phyloP scores from a whole-genome alignment of 2,113 vertebrate species.

The Camelus bactrianus region DNA sequence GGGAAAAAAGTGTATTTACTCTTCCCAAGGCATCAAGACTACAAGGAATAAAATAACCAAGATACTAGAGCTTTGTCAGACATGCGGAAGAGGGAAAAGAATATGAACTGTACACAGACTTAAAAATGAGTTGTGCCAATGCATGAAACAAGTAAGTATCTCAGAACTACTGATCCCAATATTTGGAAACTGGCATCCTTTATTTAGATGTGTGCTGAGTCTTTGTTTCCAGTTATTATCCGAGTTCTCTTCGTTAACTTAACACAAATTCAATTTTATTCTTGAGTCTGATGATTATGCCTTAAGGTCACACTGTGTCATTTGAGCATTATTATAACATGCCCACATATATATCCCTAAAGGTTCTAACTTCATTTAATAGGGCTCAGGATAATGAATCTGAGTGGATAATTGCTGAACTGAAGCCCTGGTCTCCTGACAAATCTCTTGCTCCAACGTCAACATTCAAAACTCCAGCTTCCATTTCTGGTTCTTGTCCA shows the following conservation, averaged over 20 bases:
- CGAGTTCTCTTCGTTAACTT: not conserved
- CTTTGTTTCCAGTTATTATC: not conserved
- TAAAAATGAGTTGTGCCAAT: not conserved
- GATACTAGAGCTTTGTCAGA: not conserved
- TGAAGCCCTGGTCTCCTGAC: slow-evolving; percentile 38
- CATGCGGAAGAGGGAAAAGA: not conserved
- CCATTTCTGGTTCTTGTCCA: not conserved
- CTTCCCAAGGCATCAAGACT: not conserved
- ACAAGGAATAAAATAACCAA: not conserved
- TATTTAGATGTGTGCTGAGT: not conserved
- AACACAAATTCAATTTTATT: not conserved
- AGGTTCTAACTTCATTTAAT: slow-evolving; percentile 13
- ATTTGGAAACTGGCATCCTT: not conserved
- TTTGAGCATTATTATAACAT: slow-evolving; percentile 18
- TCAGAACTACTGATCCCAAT: not conserved
- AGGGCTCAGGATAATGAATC: not conserved
- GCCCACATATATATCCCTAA: slow-evolving; percentile 18
- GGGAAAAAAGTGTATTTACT: not conserved
- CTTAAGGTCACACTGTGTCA: not conserved
- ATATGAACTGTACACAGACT: not conserved
- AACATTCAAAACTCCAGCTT: slow-evolving; percentile 25
- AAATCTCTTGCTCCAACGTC: not conserved
- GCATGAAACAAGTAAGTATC: not conserved
- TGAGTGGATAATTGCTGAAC: not conserved
- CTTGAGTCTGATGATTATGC: slow-evolving; percentile 4